phyloP scores from a whole-genome alignment of 2,113 vertebrate species.

The Eidolon helvum region DNA sequence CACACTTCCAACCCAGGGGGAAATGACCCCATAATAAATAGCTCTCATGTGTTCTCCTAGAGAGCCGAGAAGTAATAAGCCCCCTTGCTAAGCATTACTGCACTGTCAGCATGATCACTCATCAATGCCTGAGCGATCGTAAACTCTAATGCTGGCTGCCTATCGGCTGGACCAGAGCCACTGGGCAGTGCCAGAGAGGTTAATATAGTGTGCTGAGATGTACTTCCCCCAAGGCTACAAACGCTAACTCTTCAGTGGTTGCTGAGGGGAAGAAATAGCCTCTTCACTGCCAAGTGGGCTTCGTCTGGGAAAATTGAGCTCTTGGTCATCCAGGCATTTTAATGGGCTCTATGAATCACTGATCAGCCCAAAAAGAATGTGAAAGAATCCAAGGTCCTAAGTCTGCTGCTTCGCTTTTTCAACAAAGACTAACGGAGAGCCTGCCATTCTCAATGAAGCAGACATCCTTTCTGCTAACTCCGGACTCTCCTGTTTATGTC shows the following conservation, averaged over 20 bases:
- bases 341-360: constrained; percentile 72
- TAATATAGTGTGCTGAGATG: constrained; percentile 27
- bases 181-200: constrained; percentile 41
- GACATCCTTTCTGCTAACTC: constrained; percentile 29
- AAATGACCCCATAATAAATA: not conserved
- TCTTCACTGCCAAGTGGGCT: constrained; percentile 51
- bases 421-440: constrained; percentile 62
- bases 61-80: not conserved
- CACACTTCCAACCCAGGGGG: not conserved
- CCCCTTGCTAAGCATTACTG: not conserved
- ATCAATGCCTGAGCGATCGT: not conserved
- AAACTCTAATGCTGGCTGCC: not conserved
- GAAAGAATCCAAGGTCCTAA: constrained; percentile 13
- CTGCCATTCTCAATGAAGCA: constrained; percentile 52
- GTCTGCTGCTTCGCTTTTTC: constrained; percentile 57
- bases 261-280: constrained; percentile 61
- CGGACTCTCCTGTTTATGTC: constrained; percentile 10
- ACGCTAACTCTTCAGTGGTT: constrained; percentile 54
- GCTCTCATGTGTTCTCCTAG: not conserved
- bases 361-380: constrained; percentile 52
- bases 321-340: constrained; percentile 72
- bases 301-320: constrained; percentile 58
- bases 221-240: not conserved
- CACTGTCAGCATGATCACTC: not conserved
- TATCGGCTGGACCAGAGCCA: constrained; percentile 31